A percentile compares a stretch with the other conserved stretches of the same genome.
These are phyloP conservation scores for Sphenodon punctatus DNA, from an alignment of 2,797 vertebrate genomes.

Conservation along the genomic window DNA sequence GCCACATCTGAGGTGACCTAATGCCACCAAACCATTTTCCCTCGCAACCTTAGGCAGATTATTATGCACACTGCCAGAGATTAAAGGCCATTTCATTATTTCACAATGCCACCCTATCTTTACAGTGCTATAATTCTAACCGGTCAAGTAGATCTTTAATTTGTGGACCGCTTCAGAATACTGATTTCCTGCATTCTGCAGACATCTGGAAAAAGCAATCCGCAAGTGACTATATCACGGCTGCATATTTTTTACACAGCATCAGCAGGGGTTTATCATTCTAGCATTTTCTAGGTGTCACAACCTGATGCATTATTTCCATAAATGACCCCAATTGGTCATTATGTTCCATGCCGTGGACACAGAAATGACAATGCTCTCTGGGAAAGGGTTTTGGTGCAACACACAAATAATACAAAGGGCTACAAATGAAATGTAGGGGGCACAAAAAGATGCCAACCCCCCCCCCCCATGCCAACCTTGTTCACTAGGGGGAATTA, in stretches of 20 bases:
- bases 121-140: slow-evolving; percentile 56
- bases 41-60: slow-evolving; percentile 28
- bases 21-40: slow-evolving; percentile 36
- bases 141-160: slow-evolving; percentile 69
- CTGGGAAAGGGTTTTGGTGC: slow-evolving; percentile 58
- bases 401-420: slow-evolving; percentile 41
- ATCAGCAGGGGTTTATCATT: slow-evolving; percentile 47
- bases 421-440: slow-evolving; percentile 43
- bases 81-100: slow-evolving; percentile 58
- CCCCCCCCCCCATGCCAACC: too few species aligned
- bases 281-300: slow-evolving; percentile 43
- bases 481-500: slow-evolving; percentile 36
- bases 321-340: slow-evolving; percentile 68
- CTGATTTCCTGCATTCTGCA: slow-evolving; percentile 63
- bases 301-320: slow-evolving; percentile 58
- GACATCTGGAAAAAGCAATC: slow-evolving; percentile 62
- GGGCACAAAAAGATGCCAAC: slow-evolving; percentile 17
- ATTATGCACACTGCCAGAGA: slow-evolving; percentile 51
- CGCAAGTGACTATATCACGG: slow-evolving; percentile 58
- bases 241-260: slow-evolving; percentile 60
- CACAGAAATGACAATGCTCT: slow-evolving; percentile 49
- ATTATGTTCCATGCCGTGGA: slow-evolving; percentile 61
- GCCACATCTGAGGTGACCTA: not conserved
- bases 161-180: slow-evolving; percentile 61
- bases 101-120: slow-evolving; percentile 23